Percentiles rank a stretch among this genome's conserved stretches.
Conservation (phyloP, 2,797 vertebrate genomes). For the Sebastolobus altivelis region DNA sequence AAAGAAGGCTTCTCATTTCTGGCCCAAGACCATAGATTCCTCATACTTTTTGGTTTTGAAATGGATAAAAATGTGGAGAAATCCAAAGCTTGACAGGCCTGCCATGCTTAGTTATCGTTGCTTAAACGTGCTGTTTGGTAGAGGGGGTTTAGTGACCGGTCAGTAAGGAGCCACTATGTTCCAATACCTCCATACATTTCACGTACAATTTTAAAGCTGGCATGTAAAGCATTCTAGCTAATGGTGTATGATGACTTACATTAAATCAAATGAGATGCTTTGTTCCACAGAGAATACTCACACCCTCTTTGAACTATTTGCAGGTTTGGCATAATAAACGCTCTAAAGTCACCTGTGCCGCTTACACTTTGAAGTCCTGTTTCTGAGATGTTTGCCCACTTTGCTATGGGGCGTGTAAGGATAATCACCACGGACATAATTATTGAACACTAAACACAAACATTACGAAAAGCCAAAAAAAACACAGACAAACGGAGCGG, state of each 20-base stretch:
- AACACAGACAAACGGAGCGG: slow-evolving; percentile 83
- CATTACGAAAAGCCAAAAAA: slow-evolving; percentile 56
- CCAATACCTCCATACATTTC: slow-evolving; percentile 72
- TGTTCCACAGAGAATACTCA: slow-evolving; percentile 86
- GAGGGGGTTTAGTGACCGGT: neutral
- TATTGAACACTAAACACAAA: slow-evolving; percentile 87
- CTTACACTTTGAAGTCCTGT: slow-evolving; percentile 98
- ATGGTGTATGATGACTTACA: slow-evolving; percentile 60
- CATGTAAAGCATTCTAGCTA: slow-evolving; percentile 71
- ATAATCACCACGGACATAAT: slow-evolving; percentile 95
- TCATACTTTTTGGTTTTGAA: neutral
- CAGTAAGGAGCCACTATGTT: slow-evolving; percentile 21
- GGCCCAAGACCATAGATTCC: too few relatives aligned
- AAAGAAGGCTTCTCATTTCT: neutral
- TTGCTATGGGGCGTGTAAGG: slow-evolving; percentile 94
- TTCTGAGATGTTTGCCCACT: slow-evolving; percentile 97
- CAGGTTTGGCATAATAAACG: slow-evolving; percentile 98
- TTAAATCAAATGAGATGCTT: slow-evolving; percentile 66
- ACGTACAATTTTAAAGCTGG: slow-evolving; percentile 58
- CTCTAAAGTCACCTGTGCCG: slow-evolving; percentile 94
- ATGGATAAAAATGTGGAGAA: neutral
- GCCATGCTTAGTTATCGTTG: neutral
- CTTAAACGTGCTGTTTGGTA: neutral
- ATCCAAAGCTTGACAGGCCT: slow-evolving; percentile 15
- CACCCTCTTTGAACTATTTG: slow-evolving; percentile 97